phyloP scores from a whole-genome alignment of 2,888 invertebrate species.

The Blera fallax region DNA sequence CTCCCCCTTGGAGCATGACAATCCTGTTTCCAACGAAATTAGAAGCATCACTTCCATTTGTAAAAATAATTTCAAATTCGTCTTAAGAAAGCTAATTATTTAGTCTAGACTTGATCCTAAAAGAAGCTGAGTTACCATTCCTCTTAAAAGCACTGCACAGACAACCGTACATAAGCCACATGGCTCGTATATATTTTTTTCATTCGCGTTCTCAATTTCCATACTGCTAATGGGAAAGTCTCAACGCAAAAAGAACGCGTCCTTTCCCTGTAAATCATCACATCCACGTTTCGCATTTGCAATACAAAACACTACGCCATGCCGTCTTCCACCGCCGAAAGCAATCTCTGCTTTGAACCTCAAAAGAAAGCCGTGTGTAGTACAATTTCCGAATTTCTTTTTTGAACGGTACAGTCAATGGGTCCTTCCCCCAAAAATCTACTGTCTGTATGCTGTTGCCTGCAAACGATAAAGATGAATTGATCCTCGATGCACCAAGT shows the following conservation, averaged over 20 bases:
- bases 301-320: constrained; percentile 6
- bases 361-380: constrained; percentile 23
- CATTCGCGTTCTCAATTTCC: constrained; percentile 18
- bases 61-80: no score
- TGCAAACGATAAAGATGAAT: constrained; percentile 66
- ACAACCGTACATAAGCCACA: background rate
- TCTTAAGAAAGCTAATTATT: no score
- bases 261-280: constrained; percentile 27
- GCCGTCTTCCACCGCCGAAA: constrained; percentile 1
- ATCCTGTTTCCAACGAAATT: no score
- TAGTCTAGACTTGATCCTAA: no score
- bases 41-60: no score
- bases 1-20: no score
- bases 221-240: constrained; percentile 50
- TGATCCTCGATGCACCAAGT: constrained; percentile 46
- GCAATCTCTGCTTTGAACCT: constrained; percentile 5
- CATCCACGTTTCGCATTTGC: background rate
- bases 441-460: background rate
- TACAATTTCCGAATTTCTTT: constrained; percentile 35
- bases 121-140: no score
- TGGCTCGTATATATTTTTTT: background rate
- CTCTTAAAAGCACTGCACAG: no score
- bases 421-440: background rate
- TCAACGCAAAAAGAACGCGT: background rate
- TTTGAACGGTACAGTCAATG: constrained; percentile 6